These are phyloP conservation scores for Galeopterus variegatus DNA, from an alignment of 2,113 vertebrate species.

Conservation along the genomic window DNA sequence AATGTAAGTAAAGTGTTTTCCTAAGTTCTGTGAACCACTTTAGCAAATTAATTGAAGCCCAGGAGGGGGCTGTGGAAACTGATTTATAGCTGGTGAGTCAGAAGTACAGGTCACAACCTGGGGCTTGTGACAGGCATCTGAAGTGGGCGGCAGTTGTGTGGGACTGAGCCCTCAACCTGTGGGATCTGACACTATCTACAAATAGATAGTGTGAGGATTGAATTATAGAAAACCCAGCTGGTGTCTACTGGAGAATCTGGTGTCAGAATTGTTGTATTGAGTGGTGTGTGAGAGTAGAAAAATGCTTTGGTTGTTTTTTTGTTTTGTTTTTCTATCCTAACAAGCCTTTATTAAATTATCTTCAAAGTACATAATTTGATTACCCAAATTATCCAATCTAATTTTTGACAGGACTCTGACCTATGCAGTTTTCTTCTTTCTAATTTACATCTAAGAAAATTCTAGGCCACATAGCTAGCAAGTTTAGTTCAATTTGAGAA, in stretches of 20 bases:
- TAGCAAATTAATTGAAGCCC: not conserved
- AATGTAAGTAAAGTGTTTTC: not conserved
- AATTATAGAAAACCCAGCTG: not conserved
- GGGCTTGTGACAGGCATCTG: not conserved
- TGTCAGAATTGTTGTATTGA: not conserved
- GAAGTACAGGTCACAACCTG: not conserved
- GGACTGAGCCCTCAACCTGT: not conserved
- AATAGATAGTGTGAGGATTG: not conserved
- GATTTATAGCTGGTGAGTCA: not conserved
- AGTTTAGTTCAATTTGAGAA: not conserved
- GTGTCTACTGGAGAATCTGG: not conserved
- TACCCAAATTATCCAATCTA: not conserved
- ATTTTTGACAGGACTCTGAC: not conserved
- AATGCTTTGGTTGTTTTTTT: not conserved
- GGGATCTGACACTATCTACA: not conserved
- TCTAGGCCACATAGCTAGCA: not conserved
- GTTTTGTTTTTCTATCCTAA: not conserved
- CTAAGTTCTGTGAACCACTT: not conserved
- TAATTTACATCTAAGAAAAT: not conserved
- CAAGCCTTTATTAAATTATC: not conserved
- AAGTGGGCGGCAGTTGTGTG: not conserved
- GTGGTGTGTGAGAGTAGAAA: not conserved
- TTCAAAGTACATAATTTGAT: not conserved
- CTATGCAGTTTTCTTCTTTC: not conserved
- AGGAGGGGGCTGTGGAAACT: not conserved